A percentile compares a stretch with the other conserved stretches of the same genome.
Evolutionary conservation across 2,888 invertebrate genomes (phyloP).

Genomic region (Euzophera pinguis): DNA sequence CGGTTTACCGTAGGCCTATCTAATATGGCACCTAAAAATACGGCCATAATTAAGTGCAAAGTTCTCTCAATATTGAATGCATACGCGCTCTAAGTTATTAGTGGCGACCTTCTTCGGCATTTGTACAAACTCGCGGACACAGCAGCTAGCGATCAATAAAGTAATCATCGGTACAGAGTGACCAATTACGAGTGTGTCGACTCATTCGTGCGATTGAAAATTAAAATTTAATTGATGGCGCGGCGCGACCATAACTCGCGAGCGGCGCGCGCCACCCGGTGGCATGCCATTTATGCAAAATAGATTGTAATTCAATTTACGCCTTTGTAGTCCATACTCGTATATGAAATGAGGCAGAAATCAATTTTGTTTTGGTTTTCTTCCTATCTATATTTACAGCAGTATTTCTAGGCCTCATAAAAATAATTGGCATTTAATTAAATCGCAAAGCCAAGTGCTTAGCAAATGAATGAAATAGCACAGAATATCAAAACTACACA

Average conservation of each 20-base stretch:
- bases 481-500: too few species aligned
- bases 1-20: too few species aligned
- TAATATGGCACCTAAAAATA: too few species aligned
- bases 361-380: constrained; percentile 6
- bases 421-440: too few species aligned
- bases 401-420: not conserved
- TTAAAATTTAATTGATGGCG: constrained; percentile 73
- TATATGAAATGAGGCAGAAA: constrained; percentile 29
- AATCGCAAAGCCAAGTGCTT: too few species aligned
- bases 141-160: constrained; percentile 50
- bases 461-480: too few species aligned
- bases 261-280: constrained; percentile 31
- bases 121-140: not conserved
- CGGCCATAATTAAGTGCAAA: too few species aligned
- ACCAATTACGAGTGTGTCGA: constrained; percentile 64
- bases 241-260: constrained; percentile 41
- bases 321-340: constrained; percentile 41
- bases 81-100: too few species aligned
- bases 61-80: too few species aligned
- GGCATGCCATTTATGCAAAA: constrained; percentile 63
- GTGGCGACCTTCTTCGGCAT: too few species aligned
- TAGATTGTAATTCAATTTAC: constrained; percentile 69
- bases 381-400: not conserved
- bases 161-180: constrained; percentile 63
- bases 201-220: constrained; percentile 64